Percentiles rank a stretch among this genome's conserved stretches.
Conservation (phyloP, 2,113 vertebrate genomes). For the Ceratotherium simum region DNA sequence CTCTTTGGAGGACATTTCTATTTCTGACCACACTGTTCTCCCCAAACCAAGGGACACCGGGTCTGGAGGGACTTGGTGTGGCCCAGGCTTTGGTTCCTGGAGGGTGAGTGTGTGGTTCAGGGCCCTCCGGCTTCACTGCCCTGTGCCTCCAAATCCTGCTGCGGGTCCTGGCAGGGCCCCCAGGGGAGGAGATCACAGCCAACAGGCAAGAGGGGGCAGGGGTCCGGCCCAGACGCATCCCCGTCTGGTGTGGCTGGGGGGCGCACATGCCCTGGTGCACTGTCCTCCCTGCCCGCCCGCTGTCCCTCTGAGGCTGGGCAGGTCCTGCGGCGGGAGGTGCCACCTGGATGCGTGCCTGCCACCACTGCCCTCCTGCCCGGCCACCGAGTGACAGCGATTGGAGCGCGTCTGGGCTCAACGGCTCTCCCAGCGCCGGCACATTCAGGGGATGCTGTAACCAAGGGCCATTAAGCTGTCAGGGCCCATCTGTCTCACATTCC, state of each 20-base stretch:
- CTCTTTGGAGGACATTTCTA: neutral
- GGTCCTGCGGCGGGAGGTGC: neutral
- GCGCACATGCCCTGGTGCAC: accelerated
- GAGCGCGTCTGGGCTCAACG: accelerated
- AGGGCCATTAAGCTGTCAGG: constrained; percentile 43
- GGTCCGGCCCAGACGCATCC: neutral
- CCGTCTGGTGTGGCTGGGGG: neutral
- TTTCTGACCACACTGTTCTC: neutral
- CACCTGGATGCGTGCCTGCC: neutral
- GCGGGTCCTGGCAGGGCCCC: neutral
- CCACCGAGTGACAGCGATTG: no score
- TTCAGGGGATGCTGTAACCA: neutral
- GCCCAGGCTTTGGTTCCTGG: neutral
- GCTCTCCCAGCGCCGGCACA: neutral
- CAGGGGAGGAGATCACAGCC: accelerated
- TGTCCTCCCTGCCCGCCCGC: neutral
- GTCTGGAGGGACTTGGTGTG: neutral
- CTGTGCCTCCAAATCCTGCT: neutral
- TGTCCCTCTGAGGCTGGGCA: neutral
- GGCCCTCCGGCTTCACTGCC: neutral
- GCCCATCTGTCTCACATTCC: neutral
- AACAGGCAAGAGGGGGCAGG: neutral
- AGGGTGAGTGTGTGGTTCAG: neutral
- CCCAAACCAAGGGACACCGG: neutral
- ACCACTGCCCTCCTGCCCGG: neutral